These are phyloP conservation scores for Neomorphus geoffroyi DNA, from an alignment of 2,797 vertebrate species.

Conservation along the genomic window DNA sequence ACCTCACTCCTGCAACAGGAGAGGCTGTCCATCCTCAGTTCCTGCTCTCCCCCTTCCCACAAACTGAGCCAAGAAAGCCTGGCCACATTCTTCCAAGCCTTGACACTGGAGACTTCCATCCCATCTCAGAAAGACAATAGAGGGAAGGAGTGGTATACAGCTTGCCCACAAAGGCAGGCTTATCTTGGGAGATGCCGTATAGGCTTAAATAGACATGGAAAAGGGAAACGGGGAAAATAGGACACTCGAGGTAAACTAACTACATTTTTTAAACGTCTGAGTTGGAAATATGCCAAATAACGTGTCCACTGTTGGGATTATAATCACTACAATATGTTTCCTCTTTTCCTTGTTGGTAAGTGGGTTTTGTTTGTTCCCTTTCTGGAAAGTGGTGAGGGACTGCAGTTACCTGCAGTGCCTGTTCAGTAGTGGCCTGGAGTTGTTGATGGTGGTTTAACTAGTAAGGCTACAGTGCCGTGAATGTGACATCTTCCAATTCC, in stretches of 20 bases:
- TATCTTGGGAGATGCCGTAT: background rate
- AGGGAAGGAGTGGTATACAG: slow-evolving; percentile 22
- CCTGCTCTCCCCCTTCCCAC: background rate
- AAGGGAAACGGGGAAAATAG: background rate
- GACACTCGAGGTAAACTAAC: slow-evolving; percentile 17
- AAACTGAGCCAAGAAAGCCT: background rate
- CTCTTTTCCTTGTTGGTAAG: slow-evolving; percentile 14
- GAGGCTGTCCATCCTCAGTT: slow-evolving; percentile 1
- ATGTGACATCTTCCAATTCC: background rate
- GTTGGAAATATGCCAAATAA: slow-evolving; percentile 1
- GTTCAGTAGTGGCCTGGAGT: background rate
- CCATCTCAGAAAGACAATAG: slow-evolving; percentile 14
- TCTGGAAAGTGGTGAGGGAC: background rate
- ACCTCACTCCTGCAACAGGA: background rate
- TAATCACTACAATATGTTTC: background rate
- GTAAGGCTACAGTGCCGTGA: background rate
- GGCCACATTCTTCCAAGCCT: background rate
- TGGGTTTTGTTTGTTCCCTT: slow-evolving; percentile 11
- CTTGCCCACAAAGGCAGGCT: background rate
- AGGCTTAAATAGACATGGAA: background rate
- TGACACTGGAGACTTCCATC: slow-evolving; percentile 4
- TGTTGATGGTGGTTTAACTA: background rate
- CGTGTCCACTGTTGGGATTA: background rate
- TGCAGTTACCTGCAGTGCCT: background rate
- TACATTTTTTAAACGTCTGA: background rate